Evolutionary conservation across 2,113 vertebrate species (phyloP).

Genomic region (Eubucco bourcierii): DNA sequence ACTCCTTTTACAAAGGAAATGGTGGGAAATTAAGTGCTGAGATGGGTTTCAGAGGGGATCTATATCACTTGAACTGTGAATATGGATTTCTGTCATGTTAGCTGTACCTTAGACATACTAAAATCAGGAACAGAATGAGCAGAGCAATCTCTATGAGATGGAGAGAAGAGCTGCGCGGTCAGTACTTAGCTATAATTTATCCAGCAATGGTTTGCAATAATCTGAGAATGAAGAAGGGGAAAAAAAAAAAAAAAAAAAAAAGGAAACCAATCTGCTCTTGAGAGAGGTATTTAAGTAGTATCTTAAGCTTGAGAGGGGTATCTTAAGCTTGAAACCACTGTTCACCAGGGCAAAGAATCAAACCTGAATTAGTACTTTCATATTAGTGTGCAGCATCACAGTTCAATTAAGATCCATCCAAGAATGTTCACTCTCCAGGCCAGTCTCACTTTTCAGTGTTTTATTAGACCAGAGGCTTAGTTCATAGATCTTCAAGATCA

Average conservation of each 20-base stretch:
- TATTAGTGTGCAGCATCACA: not conserved
- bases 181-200: not conserved
- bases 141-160: not conserved
- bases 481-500: not conserved
- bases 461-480: conserved; percentile 28
- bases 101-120: not conserved
- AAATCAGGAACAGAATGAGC: not conserved
- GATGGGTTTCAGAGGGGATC: too few species aligned
- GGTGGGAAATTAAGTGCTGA: not conserved
- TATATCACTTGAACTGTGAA: not conserved
- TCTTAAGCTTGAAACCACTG: not conserved
- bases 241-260: not conserved
- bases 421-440: conserved; percentile 3
- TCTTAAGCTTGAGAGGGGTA: not conserved
- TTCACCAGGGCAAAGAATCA: not conserved
- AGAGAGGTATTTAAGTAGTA: not conserved
- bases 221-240: not conserved
- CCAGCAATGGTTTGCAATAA: not conserved
- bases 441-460: not conserved
- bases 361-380: not conserved
- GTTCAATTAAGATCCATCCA: not conserved
- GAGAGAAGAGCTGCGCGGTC: not conserved
- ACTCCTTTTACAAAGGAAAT: not conserved
- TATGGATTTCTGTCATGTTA: not conserved
- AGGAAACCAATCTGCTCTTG: not conserved